A percentile compares a stretch with the other conserved stretches of the same genome.
Evolutionary conservation across 2,888 invertebrate species (phyloP).

Genomic region (Caenorhabditis panamensis): DNA sequence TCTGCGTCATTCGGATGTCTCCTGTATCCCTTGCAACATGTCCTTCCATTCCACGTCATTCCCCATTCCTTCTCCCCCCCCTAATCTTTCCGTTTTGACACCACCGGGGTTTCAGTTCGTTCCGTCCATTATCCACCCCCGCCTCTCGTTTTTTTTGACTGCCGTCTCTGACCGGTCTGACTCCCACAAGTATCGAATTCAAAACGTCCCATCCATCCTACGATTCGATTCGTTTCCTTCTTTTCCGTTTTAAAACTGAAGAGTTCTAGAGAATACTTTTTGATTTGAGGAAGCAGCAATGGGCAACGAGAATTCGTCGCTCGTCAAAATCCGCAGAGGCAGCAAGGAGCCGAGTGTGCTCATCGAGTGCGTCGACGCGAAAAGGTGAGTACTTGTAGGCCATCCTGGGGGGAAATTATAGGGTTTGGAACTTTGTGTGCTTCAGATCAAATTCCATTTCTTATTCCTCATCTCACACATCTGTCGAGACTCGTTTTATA

Average conservation of each 20-base stretch:
- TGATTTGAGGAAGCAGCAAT: slow-evolving; percentile 42
- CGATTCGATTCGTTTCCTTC: too few relatives aligned
- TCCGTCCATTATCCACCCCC: not conserved
- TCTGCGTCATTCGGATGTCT: not conserved
- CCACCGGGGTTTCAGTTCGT: slow-evolving; percentile 3
- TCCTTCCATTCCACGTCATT: slow-evolving; percentile 8
- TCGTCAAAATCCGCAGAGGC: slow-evolving; percentile 63
- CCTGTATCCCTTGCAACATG: not conserved
- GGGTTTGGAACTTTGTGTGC: too few relatives aligned
- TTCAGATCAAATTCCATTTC: too few relatives aligned
- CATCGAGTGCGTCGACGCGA: slow-evolving; percentile 61
- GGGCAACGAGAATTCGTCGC: slow-evolving; percentile 72
- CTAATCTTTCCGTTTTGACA: not conserved
- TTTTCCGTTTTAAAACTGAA: not conserved
- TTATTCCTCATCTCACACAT: too few relatives aligned
- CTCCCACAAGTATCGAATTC: slow-evolving; percentile 39
- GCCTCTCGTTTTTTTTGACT: not conserved
- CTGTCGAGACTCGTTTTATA: too few relatives aligned
- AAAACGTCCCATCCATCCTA: not conserved
- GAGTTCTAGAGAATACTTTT: not conserved
- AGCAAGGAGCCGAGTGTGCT: slow-evolving; percentile 63
- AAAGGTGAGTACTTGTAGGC: slow-evolving; percentile 39
- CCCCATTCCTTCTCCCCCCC: not conserved
- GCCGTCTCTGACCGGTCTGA: not conserved
- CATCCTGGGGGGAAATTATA: not conserved